These are phyloP conservation scores for Mohoua ochrocephala DNA, from an alignment of 2,113 vertebrate species.

Conservation along the genomic window DNA sequence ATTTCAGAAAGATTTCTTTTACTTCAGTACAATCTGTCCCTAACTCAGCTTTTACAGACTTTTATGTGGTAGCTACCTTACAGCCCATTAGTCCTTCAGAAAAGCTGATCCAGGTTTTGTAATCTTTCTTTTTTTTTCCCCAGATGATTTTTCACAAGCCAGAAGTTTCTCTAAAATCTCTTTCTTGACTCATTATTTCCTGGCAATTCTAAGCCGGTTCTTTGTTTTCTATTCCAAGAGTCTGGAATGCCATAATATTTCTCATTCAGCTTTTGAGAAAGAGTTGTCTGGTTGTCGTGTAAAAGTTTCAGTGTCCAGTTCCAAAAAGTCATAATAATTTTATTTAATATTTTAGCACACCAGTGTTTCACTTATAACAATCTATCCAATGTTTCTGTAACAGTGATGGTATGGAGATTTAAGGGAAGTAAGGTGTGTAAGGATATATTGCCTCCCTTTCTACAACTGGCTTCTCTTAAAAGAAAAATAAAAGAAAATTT, in stretches of 20 bases:
- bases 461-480: background rate
- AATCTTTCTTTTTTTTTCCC: background rate
- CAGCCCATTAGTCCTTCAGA: background rate
- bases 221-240: slow-evolving; percentile 1
- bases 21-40: background rate
- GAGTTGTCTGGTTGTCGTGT: background rate
- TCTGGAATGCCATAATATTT: background rate
- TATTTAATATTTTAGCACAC: background rate
- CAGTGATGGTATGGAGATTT: background rate
- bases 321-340: background rate
- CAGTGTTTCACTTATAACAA: background rate
- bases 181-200: slow-evolving; percentile 21
- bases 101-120: background rate
- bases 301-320: background rate
- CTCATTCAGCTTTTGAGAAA: slow-evolving; percentile 5
- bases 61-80: background rate
- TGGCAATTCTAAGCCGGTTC: background rate
- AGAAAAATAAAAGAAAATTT: background rate
- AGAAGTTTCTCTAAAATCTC: background rate
- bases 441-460: background rate
- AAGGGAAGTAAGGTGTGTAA: background rate
- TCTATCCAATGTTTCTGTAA: background rate
- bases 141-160: background rate
- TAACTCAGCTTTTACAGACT: background rate
- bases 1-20: background rate